Evolutionary conservation across 2,797 vertebrate genomes (phyloP), one percentile per base, ranked within the genome.

Genomic region (Cirrhinus molitorella): DNA sequence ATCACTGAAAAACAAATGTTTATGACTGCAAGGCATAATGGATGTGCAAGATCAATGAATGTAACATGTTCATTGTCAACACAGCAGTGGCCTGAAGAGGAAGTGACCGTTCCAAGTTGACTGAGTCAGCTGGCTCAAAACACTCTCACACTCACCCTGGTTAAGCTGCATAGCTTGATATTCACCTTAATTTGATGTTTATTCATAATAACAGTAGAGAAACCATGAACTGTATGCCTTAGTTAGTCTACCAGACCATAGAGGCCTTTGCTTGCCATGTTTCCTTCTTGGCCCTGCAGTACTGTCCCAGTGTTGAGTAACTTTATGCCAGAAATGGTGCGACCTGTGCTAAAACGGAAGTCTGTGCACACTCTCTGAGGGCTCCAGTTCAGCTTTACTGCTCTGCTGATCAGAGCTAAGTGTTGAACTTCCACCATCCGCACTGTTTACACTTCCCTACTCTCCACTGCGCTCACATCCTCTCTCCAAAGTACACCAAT

Each of bases 381-480:
- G 40, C 10, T 83, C 72, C 28, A 86, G 85, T 87, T 83, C 83
- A 67, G 66, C 66, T 80, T 80, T 47, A 40, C 37, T 70, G 79
- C 66, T 80, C 34, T 80, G 55, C 81, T 67, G 72, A 80, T 85
- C 72, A 70, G 53, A 81, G 79, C 40, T n/a, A 23, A 80, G 66
- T 63, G 17, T 59, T 80, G 66, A 71, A 53, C 66, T 57, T 57
- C 66, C 37, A 71, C 37, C 16, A 73, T 84, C 57, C 45, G 61
- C 87, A 88, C 70, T 88, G 84, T 95, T 95, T 92, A 89, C 85
- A 87, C 90, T 93, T 89, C 59, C 85, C 87, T 92, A 92, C 88
- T 90, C 90, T 93, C 91, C 90, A 85, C 84, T 90, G 93, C 89
- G 83, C 90, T 89, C 84, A 88, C 87, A 87, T 88, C 89, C 92